Conservation (phyloP, 2,888 invertebrate genomes). For the Mesochorus sp. region DNA sequence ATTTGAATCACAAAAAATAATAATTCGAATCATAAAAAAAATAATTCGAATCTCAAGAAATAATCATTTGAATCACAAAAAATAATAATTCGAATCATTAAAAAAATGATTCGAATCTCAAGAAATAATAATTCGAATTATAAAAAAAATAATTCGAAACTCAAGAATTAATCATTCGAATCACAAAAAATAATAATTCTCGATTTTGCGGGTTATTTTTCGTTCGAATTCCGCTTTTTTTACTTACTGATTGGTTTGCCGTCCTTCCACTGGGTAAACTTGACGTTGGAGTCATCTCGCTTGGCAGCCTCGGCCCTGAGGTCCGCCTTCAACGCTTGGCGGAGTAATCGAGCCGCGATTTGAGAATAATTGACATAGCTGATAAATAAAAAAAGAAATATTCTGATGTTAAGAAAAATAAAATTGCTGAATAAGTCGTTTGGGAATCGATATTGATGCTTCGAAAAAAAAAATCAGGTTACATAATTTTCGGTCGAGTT, state of each 20-base stretch:
- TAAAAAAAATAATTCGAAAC: too few species aligned
- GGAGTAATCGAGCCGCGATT: constrained; percentile 93
- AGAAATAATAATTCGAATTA: constrained; percentile 11
- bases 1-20: constrained; percentile 6
- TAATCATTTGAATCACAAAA: constrained; percentile 67
- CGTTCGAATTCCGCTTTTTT: not conserved
- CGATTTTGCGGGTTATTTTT: too few species aligned
- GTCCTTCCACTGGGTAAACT: constrained; percentile 94
- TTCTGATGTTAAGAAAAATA: too few species aligned
- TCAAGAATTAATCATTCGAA: constrained; percentile 53
- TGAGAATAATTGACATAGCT: constrained; percentile 98
- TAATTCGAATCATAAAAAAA: constrained; percentile 1
- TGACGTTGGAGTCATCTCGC: constrained; percentile 89
- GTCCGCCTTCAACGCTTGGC: constrained; percentile 91
- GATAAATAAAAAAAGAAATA: too few species aligned
- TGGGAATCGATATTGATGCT: not conserved
- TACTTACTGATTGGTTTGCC: constrained; percentile 94
- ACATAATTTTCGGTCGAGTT: constrained; percentile 59
- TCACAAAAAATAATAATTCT: constrained; percentile 67
- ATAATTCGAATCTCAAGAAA: too few species aligned
- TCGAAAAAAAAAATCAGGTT: constrained; percentile 55
- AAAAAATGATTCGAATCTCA: not conserved
- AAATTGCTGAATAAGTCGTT: not conserved
- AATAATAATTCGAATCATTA: constrained; percentile 50
- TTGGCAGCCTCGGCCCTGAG: constrained; percentile 88